These are phyloP conservation scores for Reinhardtius hippoglossoides DNA, from an alignment of 2,113 vertebrate species.

Conservation along the genomic window DNA sequence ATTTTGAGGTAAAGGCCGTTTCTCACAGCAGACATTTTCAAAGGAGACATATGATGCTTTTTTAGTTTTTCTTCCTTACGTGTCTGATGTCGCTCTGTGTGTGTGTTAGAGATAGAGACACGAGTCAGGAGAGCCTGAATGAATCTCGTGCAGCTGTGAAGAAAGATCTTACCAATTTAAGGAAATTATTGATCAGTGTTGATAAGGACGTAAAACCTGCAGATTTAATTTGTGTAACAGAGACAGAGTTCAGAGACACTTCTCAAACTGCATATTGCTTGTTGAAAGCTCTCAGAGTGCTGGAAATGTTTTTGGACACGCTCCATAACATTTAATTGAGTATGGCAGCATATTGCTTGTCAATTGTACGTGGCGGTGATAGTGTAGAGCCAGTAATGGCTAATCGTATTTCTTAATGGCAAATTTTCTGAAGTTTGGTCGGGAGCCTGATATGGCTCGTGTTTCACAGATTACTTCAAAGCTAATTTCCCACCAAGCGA, in stretches of 20 bases:
- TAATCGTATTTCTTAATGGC: slow-evolving; percentile 45
- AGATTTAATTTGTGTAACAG: slow-evolving; percentile 15
- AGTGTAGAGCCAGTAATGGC: not conserved
- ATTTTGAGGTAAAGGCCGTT: too few species aligned
- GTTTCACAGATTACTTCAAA: slow-evolving; percentile 51
- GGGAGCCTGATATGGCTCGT: slow-evolving; percentile 26
- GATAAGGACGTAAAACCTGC: not conserved
- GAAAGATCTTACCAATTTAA: too few species aligned
- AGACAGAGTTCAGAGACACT: slow-evolving; percentile 14
- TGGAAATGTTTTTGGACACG: slow-evolving; percentile 8
- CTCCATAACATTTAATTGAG: slow-evolving; percentile 11
- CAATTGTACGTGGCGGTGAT: not conserved
- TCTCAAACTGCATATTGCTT: slow-evolving; percentile 1
- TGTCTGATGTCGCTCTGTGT: too few species aligned
- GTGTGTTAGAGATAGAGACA: too few species aligned
- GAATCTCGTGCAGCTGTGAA: too few species aligned
- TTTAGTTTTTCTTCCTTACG: too few species aligned
- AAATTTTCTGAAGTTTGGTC: slow-evolving; percentile 35
- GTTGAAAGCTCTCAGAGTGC: slow-evolving; percentile 12
- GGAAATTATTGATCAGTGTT: too few species aligned
- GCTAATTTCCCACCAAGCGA: slow-evolving; percentile 39
- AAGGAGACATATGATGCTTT: too few species aligned
- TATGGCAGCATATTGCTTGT: not conserved
- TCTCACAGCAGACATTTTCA: too few species aligned
- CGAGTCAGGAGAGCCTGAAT: too few species aligned